Percentiles rank a stretch among this genome's conserved stretches.
These are phyloP conservation scores for Propithecus perrieri DNA, from an alignment of 2,797 vertebrate genomes.

Conservation along the genomic window DNA sequence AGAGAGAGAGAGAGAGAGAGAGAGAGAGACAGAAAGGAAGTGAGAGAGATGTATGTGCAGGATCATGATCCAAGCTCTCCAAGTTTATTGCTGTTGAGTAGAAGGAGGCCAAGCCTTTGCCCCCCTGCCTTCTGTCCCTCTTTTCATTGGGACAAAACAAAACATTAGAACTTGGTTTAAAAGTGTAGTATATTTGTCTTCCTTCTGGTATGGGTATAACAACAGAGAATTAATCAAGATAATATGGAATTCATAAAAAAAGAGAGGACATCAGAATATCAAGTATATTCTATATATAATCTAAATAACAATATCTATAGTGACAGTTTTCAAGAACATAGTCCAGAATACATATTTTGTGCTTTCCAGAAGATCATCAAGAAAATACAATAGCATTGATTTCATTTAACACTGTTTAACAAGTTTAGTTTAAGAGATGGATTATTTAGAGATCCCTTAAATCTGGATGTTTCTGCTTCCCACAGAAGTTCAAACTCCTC, in stretches of 20 bases:
- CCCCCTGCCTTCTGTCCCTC: background rate
- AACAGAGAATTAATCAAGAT: background rate
- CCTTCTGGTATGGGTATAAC: background rate
- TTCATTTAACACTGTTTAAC: background rate
- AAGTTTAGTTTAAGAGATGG: background rate
- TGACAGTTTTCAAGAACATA: background rate
- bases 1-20: background rate
- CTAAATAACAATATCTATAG: background rate
- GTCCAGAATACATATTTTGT: background rate
- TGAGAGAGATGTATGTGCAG: background rate
- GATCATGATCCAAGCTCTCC: background rate
- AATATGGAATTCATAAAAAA: background rate
- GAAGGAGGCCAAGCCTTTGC: background rate
- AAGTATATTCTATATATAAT: background rate
- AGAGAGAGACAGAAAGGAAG: background rate
- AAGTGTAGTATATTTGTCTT: background rate
- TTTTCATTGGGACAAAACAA: background rate
- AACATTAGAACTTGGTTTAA: background rate
- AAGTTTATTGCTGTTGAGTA: background rate
- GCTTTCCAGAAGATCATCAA: background rate
- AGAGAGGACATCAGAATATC: background rate
- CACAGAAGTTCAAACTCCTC: background rate
- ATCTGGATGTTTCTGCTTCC: background rate
- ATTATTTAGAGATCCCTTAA: background rate
- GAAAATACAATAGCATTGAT: background rate